Percentiles rank a stretch among this genome's conserved stretches.
phyloP scores from a whole-genome alignment of 2,888 invertebrate genomes.

The Agriopis leucophaearia region DNA sequence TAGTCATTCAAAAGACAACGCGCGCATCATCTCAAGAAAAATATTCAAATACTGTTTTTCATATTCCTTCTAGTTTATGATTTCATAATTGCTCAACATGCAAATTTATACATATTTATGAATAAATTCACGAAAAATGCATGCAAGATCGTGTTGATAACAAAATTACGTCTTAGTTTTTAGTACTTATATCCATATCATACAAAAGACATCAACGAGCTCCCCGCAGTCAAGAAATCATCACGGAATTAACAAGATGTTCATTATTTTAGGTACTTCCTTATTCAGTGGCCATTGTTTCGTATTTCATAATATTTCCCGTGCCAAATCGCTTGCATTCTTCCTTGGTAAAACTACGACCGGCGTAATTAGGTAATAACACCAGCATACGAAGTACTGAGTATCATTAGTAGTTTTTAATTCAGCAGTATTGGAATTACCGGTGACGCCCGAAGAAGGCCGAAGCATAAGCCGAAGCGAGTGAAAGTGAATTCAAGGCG shows the following conservation, averaged over 20 bases:
- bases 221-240: constrained; percentile 20
- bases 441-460: constrained; percentile 65
- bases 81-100: constrained; percentile 9
- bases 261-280: constrained; percentile 37
- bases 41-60: not conserved
- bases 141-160: constrained; percentile 11
- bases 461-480: constrained; percentile 61
- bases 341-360: constrained; percentile 26
- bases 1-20: constrained; percentile 57
- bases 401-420: constrained; percentile 50
- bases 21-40: constrained; percentile 23
- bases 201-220: constrained; percentile 55
- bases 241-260: constrained; percentile 26
- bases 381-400: constrained; percentile 27
- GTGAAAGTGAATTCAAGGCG: constrained; percentile 77
- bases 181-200: constrained; percentile 4
- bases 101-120: constrained; percentile 5
- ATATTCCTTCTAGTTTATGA: not conserved
- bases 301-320: constrained; percentile 36
- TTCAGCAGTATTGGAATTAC: constrained; percentile 48
- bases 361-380: constrained; percentile 25
- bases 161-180: constrained; percentile 5
- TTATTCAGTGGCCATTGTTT: constrained; percentile 38
- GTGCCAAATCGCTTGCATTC: constrained; percentile 31
- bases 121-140: constrained; percentile 13